Percentiles rank a stretch among this genome's conserved stretches.
These are phyloP conservation scores for Drosophila vallismaia DNA, from an alignment of 2,888 invertebrate genomes.

Conservation along the genomic window DNA sequence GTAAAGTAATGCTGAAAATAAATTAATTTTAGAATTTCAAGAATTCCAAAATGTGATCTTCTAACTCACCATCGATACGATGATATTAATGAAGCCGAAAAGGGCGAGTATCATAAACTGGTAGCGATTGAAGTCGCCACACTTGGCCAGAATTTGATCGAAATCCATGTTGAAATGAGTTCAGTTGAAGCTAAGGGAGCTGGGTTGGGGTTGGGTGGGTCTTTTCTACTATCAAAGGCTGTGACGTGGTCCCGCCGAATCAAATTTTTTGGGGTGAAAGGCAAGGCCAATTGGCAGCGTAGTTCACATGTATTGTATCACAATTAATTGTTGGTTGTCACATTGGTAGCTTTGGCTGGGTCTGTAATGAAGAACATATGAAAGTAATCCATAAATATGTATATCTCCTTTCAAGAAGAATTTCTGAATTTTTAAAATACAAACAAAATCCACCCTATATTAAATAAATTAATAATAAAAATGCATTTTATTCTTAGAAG, in stretches of 20 bases:
- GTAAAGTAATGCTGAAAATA: slow-evolving; percentile 85
- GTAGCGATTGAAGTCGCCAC: slow-evolving; percentile 86
- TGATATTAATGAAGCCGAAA: slow-evolving; percentile 85
- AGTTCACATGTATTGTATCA: slow-evolving; percentile 55
- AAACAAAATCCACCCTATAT: background rate
- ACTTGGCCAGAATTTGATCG: slow-evolving; percentile 85
- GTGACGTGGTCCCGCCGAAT: slow-evolving; percentile 22
- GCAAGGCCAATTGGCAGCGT: slow-evolving; percentile 8
- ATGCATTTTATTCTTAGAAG: background rate
- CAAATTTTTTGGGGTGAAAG: slow-evolving; percentile 10
- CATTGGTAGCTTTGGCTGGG: slow-evolving; percentile 55
- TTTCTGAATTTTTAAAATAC: background rate
- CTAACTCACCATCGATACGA: slow-evolving; percentile 84
- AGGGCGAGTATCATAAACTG: slow-evolving; percentile 85
- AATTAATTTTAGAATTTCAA: background rate
- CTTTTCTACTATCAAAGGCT: slow-evolving; percentile 45
- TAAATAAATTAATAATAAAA: background rate
- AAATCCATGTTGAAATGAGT: slow-evolving; percentile 82
- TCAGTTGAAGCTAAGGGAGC: slow-evolving; percentile 9
- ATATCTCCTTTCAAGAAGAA: background rate
- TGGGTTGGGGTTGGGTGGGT: slow-evolving; percentile 3
- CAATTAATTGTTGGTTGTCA: slow-evolving; percentile 57
- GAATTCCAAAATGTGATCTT: background rate
- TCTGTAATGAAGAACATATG: slow-evolving; percentile 43
- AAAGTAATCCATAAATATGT: background rate